A percentile compares a stretch with the other conserved stretches of the same genome.
Conservation (phyloP, 92 coral and sea anemone genomes). For the Blastomussa wellsi region DNA sequence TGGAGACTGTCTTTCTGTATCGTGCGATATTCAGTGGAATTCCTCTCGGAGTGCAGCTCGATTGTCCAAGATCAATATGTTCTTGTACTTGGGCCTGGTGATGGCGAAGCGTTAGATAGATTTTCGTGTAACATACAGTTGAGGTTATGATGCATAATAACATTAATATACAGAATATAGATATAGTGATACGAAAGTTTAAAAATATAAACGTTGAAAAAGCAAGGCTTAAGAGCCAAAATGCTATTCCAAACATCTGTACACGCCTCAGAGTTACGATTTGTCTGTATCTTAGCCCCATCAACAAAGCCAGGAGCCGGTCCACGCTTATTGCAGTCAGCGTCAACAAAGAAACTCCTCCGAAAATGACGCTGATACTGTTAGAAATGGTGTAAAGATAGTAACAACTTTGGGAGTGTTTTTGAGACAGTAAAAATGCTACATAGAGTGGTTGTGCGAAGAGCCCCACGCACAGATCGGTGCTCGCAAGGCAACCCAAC, state of each 20-base stretch:
- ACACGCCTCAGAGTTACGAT: neutral
- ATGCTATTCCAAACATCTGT: neutral
- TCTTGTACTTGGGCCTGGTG: no score
- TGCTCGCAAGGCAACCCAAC: neutral
- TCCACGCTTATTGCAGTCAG: neutral
- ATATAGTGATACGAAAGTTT: neutral
- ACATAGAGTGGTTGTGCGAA: neutral
- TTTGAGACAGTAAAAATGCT: neutral
- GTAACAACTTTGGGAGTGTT: neutral
- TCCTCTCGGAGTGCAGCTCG: no score
- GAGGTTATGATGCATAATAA: neutral
- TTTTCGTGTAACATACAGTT: no score
- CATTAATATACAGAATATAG: neutral
- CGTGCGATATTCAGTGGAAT: neutral
- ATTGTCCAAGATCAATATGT: no score
- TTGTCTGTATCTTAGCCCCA: neutral
- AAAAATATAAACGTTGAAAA: neutral
- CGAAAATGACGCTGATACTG: neutral
- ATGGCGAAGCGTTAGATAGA: neutral
- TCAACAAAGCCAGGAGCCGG: neutral
- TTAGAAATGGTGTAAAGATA: no score
- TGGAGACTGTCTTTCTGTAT: constrained; percentile 6
- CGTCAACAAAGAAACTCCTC: neutral
- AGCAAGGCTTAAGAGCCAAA: neutral
- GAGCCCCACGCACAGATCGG: neutral